phyloP scores from a whole-genome alignment of 1,140 invertebrate genomes.

The Drosophila varians region DNA sequence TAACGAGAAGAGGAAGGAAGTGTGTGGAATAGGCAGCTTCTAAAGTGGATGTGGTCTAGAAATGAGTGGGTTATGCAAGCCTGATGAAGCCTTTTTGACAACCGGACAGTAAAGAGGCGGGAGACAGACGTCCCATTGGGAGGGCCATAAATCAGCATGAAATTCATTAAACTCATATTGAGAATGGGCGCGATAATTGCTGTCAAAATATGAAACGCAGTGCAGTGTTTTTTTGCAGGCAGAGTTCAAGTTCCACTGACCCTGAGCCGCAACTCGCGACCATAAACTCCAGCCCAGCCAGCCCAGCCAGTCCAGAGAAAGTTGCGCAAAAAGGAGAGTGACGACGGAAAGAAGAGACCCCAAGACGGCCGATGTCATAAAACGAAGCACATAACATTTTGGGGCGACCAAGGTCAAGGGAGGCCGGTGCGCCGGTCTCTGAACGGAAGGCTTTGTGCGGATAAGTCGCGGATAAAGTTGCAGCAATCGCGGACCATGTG shows the following conservation, averaged over 20 bases:
- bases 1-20: background rate
- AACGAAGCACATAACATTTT: constrained; percentile 48
- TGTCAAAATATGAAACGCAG: constrained; percentile 47
- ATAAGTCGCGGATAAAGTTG: constrained; percentile 22
- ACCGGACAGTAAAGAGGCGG: background rate
- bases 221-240: constrained; percentile 28
- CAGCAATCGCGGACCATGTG: constrained; percentile 29
- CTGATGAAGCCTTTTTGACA: too few species aligned
- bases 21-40: too few species aligned
- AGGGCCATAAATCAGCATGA: constrained; percentile 50
- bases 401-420: constrained; percentile 66
- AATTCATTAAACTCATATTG: constrained; percentile 54
- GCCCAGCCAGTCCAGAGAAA: constrained; percentile 63
- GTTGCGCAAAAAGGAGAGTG: constrained; percentile 63
- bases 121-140: constrained; percentile 6
- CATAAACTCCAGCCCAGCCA: constrained; percentile 36
- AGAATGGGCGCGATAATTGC: constrained; percentile 57
- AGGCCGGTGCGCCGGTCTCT: constrained; percentile 30
- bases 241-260: constrained; percentile 68
- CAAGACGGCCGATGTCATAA: constrained; percentile 43
- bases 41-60: too few species aligned
- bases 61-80: background rate
- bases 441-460: constrained; percentile 45
- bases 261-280: constrained; percentile 27
- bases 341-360: constrained; percentile 25